These are phyloP conservation scores for Martes martes DNA, from an alignment of 2,113 vertebrate species.

Conservation along the genomic window DNA sequence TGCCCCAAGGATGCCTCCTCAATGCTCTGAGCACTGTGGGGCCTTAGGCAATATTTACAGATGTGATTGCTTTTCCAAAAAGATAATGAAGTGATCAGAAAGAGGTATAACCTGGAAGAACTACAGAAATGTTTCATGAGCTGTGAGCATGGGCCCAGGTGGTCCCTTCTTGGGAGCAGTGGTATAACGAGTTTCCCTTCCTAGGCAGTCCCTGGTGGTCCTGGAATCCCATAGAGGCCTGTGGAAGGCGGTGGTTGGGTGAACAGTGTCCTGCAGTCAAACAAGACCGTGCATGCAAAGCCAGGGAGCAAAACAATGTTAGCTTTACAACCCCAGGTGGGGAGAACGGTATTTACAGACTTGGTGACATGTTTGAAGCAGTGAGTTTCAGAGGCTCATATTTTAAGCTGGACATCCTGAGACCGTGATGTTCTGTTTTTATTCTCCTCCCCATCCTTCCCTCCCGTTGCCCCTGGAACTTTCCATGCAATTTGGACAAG, in stretches of 20 bases:
- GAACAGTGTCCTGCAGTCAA: slow-evolving; percentile 16
- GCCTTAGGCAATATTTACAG: background rate
- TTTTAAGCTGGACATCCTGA: slow-evolving; percentile 59
- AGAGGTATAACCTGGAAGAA: background rate
- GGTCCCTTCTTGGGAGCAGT: background rate
- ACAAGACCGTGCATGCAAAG: slow-evolving; percentile 31
- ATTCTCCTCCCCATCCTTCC: slow-evolving; percentile 56
- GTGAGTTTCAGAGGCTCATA: slow-evolving; percentile 35
- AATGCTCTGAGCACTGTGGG: background rate
- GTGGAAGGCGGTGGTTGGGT: background rate
- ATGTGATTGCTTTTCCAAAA: background rate
- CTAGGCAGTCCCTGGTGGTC: background rate
- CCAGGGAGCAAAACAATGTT: background rate
- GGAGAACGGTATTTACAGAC: slow-evolving; percentile 51
- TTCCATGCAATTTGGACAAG: slow-evolving; percentile 53
- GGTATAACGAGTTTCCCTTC: background rate
- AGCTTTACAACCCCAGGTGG: slow-evolving; percentile 48
- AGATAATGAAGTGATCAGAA: background rate
- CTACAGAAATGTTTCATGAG: background rate
- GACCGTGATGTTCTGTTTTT: slow-evolving; percentile 53
- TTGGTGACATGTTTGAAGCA: slow-evolving; percentile 28
- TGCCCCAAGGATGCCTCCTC: background rate
- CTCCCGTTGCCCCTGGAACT: slow-evolving; percentile 58
- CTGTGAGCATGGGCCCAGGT: background rate
- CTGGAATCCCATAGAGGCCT: background rate